Evolutionary conservation across 2,113 vertebrate genomes (phyloP), one percentile per base, ranked within the genome.

Genomic region (Megaceryle torquata): DNA sequence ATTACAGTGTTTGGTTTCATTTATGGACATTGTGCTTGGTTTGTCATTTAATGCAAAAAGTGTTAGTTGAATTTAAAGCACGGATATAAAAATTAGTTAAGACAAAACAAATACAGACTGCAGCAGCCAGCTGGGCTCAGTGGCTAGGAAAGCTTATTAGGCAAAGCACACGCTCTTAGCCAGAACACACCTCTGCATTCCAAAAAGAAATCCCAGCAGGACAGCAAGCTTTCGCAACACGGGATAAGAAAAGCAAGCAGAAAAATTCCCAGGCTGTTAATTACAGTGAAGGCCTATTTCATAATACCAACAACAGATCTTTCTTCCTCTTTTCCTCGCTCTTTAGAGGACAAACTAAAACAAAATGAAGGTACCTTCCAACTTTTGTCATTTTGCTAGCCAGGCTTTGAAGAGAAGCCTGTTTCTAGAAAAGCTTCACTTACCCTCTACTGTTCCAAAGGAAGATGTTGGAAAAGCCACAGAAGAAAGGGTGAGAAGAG

Each of bases 51-150:
- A 94, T 83, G 77, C 70, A 87, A 43, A 88, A 91, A 95, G 65
- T 26, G 46, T 67, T 90, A 41, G 54, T 69, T 92, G 60, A 85
- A 82, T 75, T 88, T 92, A 96, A 92, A 94, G 63, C 39, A 17
- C 4, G 69, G 91, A 35, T 95, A 79, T 82, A 91, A 96, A 94
- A 95, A 97, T 95, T 68, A 91, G 78, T 93, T 91, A 92, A 91
- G 54, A 87, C 80, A 92, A 96, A 96, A 97, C 84, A 96, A 96
- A 93, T 44, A 91, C 16, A 90, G 91, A 25, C 63, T 53, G 56
- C 78, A 91, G 82, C 85, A 95, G 91, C 89, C 96, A 97, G 95
- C 93, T 93, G 96, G 94, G 86, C 88, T 95, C 84, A 75, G 13
- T n/a, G 67, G 72, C 69, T 33, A 60, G 61, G 71, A 95, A 96